Evolutionary conservation across 2,797 vertebrate genomes (phyloP).

Genomic region (Poecilia velifera): DNA sequence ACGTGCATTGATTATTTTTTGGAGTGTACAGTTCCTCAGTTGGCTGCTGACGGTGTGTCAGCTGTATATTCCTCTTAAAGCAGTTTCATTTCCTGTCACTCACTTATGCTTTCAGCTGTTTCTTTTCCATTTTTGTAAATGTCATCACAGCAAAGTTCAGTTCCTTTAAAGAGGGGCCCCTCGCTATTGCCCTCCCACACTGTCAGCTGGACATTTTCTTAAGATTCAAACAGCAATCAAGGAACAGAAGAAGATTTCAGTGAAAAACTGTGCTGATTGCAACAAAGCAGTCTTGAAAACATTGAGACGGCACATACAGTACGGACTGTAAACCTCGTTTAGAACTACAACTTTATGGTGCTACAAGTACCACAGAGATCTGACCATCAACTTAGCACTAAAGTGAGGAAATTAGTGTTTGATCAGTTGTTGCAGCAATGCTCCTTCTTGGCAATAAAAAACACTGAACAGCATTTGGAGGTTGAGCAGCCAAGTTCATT

Average conservation of each 20-base stretch:
- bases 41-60: constrained; percentile 48
- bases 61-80: constrained; percentile 64
- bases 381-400: not conserved
- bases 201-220: not conserved
- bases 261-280: not conserved
- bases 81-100: constrained; percentile 73
- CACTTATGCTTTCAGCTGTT: constrained; percentile 47
- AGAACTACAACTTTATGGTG: not conserved
- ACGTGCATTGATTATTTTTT: not conserved
- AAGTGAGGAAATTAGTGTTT: not conserved
- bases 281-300: not conserved
- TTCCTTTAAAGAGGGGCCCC: not conserved
- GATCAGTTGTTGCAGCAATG: not conserved
- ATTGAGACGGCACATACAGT: not conserved
- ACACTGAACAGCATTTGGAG: not conserved
- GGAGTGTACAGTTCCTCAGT: constrained; percentile 13
- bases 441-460: not conserved
- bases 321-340: not conserved
- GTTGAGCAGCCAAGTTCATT: not conserved
- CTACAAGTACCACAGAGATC: not conserved
- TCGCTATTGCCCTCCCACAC: not conserved
- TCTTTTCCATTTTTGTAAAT: constrained; percentile 60
- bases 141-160: constrained; percentile 20
- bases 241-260: not conserved
- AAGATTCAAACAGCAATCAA: not conserved